Conservation (phyloP, 53 echinoderm and acorn worm genomes). For the Mesocentrotus franciscanus region DNA sequence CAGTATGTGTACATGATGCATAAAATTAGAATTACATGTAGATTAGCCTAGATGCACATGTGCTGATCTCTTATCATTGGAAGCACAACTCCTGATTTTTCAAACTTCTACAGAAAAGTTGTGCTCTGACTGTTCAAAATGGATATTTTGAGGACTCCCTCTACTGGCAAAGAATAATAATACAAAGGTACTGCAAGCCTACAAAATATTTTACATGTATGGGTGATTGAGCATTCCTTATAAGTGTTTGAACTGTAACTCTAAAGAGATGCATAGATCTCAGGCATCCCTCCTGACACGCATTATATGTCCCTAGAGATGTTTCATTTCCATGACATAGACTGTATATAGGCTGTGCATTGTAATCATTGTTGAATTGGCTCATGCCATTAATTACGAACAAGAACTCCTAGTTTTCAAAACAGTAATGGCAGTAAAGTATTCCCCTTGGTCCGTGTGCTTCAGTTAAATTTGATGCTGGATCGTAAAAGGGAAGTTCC, state of each 20-base stretch:
- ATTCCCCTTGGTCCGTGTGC: background rate
- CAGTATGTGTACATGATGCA: background rate
- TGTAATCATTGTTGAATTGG: background rate
- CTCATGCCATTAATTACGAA: background rate
- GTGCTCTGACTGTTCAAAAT: background rate
- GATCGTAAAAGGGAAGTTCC: too few relatives aligned
- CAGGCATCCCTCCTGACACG: background rate
- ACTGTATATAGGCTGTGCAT: background rate
- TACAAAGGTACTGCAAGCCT: background rate
- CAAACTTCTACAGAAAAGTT: conserved; percentile 11
- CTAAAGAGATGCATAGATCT: too few relatives aligned
- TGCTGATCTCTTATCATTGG: too few relatives aligned
- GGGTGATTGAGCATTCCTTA: background rate
- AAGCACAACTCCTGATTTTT: background rate
- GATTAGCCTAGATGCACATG: background rate
- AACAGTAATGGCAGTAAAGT: background rate
- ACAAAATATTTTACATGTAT: background rate
- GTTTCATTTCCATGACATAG: background rate
- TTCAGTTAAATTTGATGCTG: too few relatives aligned
- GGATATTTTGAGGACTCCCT: conserved; percentile 19
- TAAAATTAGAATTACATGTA: background rate
- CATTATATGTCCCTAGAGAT: background rate
- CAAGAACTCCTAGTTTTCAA: background rate
- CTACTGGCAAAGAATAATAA: background rate
- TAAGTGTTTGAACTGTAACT: background rate